Base-by-base conservation (phyloP, 2,797 vertebrate genomes). In the Periparus ater region DNA sequence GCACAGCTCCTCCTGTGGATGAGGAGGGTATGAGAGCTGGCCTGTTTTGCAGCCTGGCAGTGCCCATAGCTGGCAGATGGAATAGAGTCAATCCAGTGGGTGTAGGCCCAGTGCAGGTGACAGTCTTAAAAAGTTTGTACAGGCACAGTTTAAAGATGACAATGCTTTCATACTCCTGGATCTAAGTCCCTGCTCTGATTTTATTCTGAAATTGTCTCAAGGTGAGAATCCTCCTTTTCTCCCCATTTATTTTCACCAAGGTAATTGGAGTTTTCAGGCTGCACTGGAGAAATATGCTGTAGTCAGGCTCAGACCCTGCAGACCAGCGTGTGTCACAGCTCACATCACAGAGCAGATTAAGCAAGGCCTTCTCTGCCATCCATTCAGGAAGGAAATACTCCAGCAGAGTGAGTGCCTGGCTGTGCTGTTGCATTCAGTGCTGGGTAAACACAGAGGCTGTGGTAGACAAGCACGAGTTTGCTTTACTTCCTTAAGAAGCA, bases 21-120 rank as follows among this genome's bases (percentile, higher is more conserved):
- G 55, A 78, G 50, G 51, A 36, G 7, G 22, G 40, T 20, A 4
- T 38, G 38, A 88, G 21, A 34, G 4, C 18, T 1, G 1, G 7
- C 22, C 48, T 13, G 2, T 22, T 53, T 25, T 34, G 34, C 51
- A 88, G 36, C 22, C 20, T 68, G 58, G 50, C 58, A 66, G 55
- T 0, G 0, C 25, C 32, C 18, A 5, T 7, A 47, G n/a, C 23
- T 60, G 40, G 30, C 7, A 10, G 34, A 32, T n/a, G 18, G 38
- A 85, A 63, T 11, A 29, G 0, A 0, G 17, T 29, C 0, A 0
- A 14, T 68, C 18, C 48, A 40, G 10, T 6, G 23, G 29, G 4
- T 84, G 17, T 17, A 45, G 61, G 10, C 3, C 1, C 34, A 51
- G 14, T 17, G 30, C 17, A 61, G 15, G 19, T 42, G 40, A 9